Percentiles rank a stretch among this genome's conserved stretches.
Conservation (phyloP, 2,797 vertebrate genomes). For the Chiloscyllium punctatum region DNA sequence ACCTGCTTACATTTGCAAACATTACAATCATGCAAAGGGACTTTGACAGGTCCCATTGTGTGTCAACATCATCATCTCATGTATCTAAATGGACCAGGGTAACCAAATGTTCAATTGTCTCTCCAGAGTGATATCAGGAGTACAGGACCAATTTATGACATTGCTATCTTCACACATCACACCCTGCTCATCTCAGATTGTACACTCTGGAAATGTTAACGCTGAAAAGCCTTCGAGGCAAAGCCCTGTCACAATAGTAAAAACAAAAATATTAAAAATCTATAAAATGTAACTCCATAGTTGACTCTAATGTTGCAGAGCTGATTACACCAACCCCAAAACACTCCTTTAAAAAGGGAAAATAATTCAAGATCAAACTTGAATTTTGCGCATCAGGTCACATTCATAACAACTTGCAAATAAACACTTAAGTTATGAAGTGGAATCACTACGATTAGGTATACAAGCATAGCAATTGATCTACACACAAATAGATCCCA, state of each 20-base stretch:
- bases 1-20: not conserved
- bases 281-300: not conserved
- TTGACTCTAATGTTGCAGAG: not conserved
- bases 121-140: not conserved
- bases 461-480: not conserved
- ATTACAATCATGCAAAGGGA: not conserved
- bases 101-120: constrained; percentile 3
- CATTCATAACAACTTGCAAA: not conserved
- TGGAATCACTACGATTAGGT: not conserved
- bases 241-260: not conserved
- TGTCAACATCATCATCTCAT: not conserved
- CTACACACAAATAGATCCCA: not conserved
- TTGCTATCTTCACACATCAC: not conserved
- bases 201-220: not conserved
- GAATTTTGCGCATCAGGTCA: not conserved
- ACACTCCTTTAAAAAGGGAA: not conserved
- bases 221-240: not conserved
- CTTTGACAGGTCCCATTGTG: not conserved
- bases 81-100: not conserved
- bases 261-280: not conserved
- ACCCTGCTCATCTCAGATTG: not conserved
- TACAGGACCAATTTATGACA: not conserved
- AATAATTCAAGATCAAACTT: not conserved
- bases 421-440: not conserved
- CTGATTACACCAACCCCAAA: too few species aligned